A percentile compares a stretch with the other conserved stretches of the same genome.
Conservation (phyloP, 2,113 vertebrate genomes). For the Pachyramphus minor region DNA sequence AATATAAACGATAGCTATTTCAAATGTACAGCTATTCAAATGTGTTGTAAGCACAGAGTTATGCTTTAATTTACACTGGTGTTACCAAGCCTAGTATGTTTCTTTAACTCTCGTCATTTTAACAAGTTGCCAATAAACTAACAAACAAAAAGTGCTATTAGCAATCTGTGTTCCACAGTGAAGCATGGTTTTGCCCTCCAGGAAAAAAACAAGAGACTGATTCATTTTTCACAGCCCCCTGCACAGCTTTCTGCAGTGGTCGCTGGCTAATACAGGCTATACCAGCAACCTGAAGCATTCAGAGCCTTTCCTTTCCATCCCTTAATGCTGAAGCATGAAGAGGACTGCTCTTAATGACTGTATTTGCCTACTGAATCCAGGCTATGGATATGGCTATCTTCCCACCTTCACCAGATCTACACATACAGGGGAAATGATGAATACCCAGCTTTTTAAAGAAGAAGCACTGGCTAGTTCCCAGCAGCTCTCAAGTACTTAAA, state of each 20-base stretch:
- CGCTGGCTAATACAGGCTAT: neutral
- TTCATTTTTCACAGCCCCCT: neutral
- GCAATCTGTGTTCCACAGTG: neutral
- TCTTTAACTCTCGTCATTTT: neutral
- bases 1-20: neutral
- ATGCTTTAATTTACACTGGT: neutral
- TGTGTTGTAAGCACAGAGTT: neutral
- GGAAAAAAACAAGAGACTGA: neutral
- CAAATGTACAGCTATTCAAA: neutral
- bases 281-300: neutral
- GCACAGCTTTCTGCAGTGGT: rapidly evolving
- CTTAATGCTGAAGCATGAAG: neutral
- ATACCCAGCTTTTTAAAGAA: neutral
- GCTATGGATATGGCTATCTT: neutral
- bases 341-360: neutral
- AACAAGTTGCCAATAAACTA: neutral
- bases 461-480: neutral
- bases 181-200: neutral
- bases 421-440: neutral
- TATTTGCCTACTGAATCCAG: neutral
- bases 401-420: neutral
- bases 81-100: neutral
- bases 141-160: neutral
- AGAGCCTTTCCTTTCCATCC: neutral
- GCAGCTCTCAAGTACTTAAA: neutral